phyloP scores from a whole-genome alignment of 30 jellyfish, hydroid and myxozoan species.

The Turritopsis rubra region DNA sequence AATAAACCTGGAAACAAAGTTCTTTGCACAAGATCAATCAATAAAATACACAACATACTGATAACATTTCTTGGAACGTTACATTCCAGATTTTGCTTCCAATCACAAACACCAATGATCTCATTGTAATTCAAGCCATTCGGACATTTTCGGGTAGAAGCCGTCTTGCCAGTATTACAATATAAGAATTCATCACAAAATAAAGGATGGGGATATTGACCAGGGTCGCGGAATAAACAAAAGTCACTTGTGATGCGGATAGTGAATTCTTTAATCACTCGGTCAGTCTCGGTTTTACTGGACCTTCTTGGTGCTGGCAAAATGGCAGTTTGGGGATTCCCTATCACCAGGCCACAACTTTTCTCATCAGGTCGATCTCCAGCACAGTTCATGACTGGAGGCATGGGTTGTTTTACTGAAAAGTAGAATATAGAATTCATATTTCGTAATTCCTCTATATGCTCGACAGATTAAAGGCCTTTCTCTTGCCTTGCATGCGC shows the following conservation, averaged over 20 bases:
- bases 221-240: constrained; percentile 8
- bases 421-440: no score
- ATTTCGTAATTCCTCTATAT: no score
- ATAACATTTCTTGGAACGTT: not conserved
- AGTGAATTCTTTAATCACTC: not conserved
- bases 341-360: not conserved
- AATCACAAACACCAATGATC: not conserved
- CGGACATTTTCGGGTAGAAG: not conserved
- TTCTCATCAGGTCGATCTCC: not conserved
- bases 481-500: no score
- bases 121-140: not conserved
- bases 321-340: not conserved
- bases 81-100: not conserved
- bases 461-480: no score
- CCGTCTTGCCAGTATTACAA: not conserved
- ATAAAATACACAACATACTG: not conserved
- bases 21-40: no score
- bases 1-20: not conserved
- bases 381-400: not conserved
- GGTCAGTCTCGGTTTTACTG: not conserved
- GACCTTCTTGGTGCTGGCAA: not conserved
- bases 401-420: not conserved
- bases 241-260: not conserved
- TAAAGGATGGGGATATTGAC: constrained; percentile 9
- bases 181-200: not conserved